Evolutionary conservation across 92 coral and sea anemone genomes (phyloP), one percentile per base, ranked within the genome.

Genomic region (Galaxea fascicularis): DNA sequence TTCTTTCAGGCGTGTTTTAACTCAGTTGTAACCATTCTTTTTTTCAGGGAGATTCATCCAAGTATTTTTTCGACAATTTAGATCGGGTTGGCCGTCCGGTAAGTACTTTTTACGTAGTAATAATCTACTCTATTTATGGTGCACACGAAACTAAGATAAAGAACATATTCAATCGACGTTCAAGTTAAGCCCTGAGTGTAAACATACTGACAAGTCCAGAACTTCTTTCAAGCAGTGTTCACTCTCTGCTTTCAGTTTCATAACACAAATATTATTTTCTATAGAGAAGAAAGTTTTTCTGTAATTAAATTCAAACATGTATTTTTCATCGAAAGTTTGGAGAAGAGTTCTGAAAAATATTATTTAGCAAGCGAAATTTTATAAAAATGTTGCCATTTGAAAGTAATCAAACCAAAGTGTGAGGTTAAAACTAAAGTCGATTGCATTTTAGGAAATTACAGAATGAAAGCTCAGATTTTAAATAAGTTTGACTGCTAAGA

Each of bases 41-140:
- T 51, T 91, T 79, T 62, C 86, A 97, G 99, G 99, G 99, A 66
- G 99, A 97, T 89, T 97, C 99, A 12, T 92, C 99, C 31, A 91
- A 91, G 72, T 97, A 97, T 91, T 97, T 97, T 82, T 91, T 97
- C 24, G 99, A 97, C 86, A 93, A 97, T 74, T 91, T 97, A 80
- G 97, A 94, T 16, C 92, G 99, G 59, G 89, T 97, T 83, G 95
- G 99, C 18, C 90, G 92, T 72, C 92, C 98, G 98, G 99, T 97
- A 87, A 93, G 99, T 93, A 14, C 16, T 52, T 27, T 63, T 47
- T 30, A 8, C n/a, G 24, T 56, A 18, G 31, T 31, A 20, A 8
- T 14, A 3, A 21, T 46, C 12, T 8, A 6, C 29, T 62, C 30
- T 60, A 44, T 65, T 45, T 39, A 62, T 39, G 31, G 47, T 24